A percentile compares a stretch with the other conserved stretches of the same genome.
Evolutionary conservation across 2,888 invertebrate species (phyloP).

Genomic region (Phoenoteleia sp.): DNA sequence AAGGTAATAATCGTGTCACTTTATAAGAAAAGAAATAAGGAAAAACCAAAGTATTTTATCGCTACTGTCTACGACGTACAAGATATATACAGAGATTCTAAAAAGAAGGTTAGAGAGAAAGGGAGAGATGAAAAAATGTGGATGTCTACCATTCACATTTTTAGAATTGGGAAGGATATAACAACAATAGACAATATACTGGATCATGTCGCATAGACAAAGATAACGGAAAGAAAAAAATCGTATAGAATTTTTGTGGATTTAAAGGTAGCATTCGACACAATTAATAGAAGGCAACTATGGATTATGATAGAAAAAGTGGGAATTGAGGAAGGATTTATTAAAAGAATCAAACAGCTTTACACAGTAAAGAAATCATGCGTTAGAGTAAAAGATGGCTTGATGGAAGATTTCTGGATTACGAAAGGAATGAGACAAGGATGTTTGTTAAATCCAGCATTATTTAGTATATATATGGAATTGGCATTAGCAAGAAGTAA

Average conservation of each 20-base stretch:
- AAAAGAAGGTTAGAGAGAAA: too few species aligned
- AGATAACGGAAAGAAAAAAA: background rate
- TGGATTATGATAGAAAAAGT: conserved; percentile 58
- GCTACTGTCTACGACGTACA: conserved; percentile 62
- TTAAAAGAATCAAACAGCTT: conserved; percentile 26
- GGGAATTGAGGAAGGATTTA: conserved; percentile 10
- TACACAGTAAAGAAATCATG: conserved; percentile 43
- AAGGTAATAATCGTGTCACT: conserved; percentile 61
- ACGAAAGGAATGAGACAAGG: conserved; percentile 11
- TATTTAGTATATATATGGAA: conserved; percentile 9
- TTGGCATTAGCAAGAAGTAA: too few species aligned
- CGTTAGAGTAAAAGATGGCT: background rate
- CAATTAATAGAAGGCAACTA: conserved; percentile 56
- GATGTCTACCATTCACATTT: too few species aligned
- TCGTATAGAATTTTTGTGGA: conserved; percentile 11
- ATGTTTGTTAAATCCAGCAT: background rate
- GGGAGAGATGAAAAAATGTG: too few species aligned
- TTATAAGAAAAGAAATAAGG: conserved; percentile 65
- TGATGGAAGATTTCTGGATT: conserved; percentile 2
- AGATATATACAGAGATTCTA: conserved; percentile 66
- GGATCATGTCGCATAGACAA: too few species aligned
- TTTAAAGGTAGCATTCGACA: conserved; percentile 5
- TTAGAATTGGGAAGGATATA: too few species aligned
- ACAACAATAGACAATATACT: too few species aligned
- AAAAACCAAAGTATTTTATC: conserved; percentile 63